Base-by-base conservation (phyloP, 2,888 invertebrate genomes). In the Sinohyriopsis cumingii region DNA sequence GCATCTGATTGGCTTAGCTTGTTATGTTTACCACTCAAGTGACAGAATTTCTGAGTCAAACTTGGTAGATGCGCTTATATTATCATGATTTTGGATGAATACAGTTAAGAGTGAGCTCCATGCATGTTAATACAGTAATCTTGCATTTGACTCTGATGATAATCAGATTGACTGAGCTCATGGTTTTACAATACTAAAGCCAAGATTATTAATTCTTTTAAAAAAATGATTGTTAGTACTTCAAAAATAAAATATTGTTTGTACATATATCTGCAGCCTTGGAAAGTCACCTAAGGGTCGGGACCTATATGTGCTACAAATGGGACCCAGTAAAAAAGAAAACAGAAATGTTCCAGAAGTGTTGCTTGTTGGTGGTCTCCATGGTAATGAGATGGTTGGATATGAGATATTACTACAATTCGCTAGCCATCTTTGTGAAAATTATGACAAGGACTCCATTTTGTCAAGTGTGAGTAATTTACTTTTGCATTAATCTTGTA, bases 341-440 rank as follows among this genome's bases (percentile, higher is more conserved):
- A 68, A 63, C 12, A 56, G 63, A 7, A 75, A 69, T 22, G 71
- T 73, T n/a, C 85, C 88, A 1, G 84, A 84, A 65, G 78, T 89
- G 20, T 76, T 87, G 62, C 74, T 90, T 59, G 78, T 88, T 9
- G 88, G 84, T 33, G 86, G 87, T 73, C 72, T 90, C 69, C 89
- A 88, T 80, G 90, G 90, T n/a, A 88, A 89, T 68, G 89, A 90
- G 70, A 79, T 82, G 28, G 86, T 87, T 5, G 87, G 88, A 7
- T 82, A 86, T 22, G 90, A 90, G 79, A 68, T 90, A 54, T 78
- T 89, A 59, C 70, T 90, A n/a, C 84, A 88, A 70, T 72, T 90
- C 19, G 80, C 82, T 15, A 66, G 76, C 59, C 77, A 86, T 70
- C 75, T 90, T 24, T 86, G 88, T 72, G 74, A 81, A 18, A 85